Conservation (phyloP, 2,888 invertebrate species). For the Polydrusus pterygomalis region DNA sequence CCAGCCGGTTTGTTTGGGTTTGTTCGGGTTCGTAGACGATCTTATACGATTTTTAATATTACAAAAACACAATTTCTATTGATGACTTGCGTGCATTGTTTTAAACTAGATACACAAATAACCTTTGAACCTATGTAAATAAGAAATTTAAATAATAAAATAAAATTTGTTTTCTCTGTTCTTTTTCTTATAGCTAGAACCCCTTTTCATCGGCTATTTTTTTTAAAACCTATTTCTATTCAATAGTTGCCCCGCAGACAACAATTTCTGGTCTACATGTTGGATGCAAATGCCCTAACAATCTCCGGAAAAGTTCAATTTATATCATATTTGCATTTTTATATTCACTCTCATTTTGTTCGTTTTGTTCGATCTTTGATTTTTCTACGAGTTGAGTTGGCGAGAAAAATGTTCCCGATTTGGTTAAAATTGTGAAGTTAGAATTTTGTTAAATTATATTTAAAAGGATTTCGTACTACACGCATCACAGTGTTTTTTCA, state of each 20-base stretch:
- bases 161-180: neutral
- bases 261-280: conserved; percentile 29
- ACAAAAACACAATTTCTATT: too few species aligned
- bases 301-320: conserved; percentile 32
- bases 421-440: neutral
- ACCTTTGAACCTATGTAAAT: neutral
- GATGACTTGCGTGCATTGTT: too few species aligned
- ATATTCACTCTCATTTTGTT: conserved; percentile 25
- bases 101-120: too few species aligned
- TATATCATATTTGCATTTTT: conserved; percentile 31
- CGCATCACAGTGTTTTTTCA: too few species aligned
- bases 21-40: too few species aligned
- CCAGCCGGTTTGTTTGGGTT: too few species aligned
- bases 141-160: neutral
- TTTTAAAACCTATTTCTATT: conserved; percentile 10
- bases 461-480: too few species aligned
- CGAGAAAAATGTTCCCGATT: conserved; percentile 27
- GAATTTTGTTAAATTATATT: conserved; percentile 4
- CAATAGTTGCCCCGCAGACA: conserved; percentile 25
- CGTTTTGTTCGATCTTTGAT: conserved; percentile 31
- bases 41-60: too few species aligned
- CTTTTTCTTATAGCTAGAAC: neutral
- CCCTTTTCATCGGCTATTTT: neutral
- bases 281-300: conserved; percentile 23
- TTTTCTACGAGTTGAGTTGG: conserved; percentile 29